Conservation (phyloP, 1,140 invertebrate genomes). For the Rhynchophorus ferrugineus region DNA sequence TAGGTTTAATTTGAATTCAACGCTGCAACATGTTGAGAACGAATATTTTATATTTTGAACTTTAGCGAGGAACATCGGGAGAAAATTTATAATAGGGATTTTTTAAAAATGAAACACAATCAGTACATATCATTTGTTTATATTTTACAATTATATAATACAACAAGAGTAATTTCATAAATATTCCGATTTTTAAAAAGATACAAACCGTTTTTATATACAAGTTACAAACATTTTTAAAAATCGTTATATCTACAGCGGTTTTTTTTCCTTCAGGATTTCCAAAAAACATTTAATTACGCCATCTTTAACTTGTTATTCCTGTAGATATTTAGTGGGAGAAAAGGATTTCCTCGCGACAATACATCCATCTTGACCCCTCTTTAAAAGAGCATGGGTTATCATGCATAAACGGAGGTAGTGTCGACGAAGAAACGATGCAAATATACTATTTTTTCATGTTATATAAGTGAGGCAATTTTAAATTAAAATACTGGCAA, state of each 20-base stretch:
- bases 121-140: constrained; percentile 28
- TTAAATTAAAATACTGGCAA: constrained; percentile 28
- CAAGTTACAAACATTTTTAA: constrained; percentile 24
- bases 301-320: constrained; percentile 1
- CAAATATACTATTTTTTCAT: not conserved
- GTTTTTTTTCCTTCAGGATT: constrained; percentile 8
- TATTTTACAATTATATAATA: constrained; percentile 31
- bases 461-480: constrained; percentile 1
- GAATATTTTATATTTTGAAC: no score
- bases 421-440: not conserved
- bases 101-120: constrained; percentile 12
- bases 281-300: constrained; percentile 23
- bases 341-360: constrained; percentile 6
- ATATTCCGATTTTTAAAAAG: constrained; percentile 29
- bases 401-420: constrained; percentile 9
- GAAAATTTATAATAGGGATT: no score
- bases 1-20: no score
- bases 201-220: constrained; percentile 19
- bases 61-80: no score
- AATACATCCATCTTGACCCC: no score
- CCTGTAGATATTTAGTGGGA: constrained; percentile 16
- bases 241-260: constrained; percentile 22
- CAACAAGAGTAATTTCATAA: constrained; percentile 23
- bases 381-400: not conserved
- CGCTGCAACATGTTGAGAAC: no score